phyloP scores from a whole-genome alignment of 2,888 invertebrate species.

The Rotaria magnacalcarata region DNA sequence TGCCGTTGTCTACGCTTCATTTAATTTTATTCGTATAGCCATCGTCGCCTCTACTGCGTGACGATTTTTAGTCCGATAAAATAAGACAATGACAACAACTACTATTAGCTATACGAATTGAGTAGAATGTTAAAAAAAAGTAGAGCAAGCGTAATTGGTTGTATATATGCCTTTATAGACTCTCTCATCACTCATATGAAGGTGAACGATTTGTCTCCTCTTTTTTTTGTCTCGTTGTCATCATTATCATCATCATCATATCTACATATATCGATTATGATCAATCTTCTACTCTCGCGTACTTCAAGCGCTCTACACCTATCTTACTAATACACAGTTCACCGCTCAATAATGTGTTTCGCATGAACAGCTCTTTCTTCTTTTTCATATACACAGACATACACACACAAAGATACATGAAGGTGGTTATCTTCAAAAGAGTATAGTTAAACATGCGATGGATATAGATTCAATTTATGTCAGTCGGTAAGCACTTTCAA shows the following conservation, averaged over 20 bases:
- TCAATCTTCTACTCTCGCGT: neutral
- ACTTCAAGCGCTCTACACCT: constrained; percentile 18
- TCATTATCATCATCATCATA: neutral
- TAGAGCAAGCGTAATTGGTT: neutral
- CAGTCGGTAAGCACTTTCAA: neutral
- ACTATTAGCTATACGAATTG: neutral
- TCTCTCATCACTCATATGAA: constrained; percentile 1
- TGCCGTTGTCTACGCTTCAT: neutral
- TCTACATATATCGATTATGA: constrained; percentile 16
- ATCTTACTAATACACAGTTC: constrained; percentile 17
- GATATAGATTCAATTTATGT: neutral
- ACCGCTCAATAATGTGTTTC: constrained; percentile 27
- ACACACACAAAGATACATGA: neutral
- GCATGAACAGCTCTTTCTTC: neutral
- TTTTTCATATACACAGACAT: neutral
- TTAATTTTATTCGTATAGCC: neutral
- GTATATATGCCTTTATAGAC: constrained; percentile 13
- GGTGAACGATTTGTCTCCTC: constrained; percentile 3
- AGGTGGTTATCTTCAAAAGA: neutral
- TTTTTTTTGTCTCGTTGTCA: constrained; percentile 6
- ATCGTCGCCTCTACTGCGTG: neutral
- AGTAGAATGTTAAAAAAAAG: neutral
- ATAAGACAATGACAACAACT: neutral
- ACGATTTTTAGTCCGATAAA: constrained; percentile 1
- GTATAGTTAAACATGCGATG: neutral